Conservation (phyloP, 2,113 vertebrate species). For the Miniopterus natalensis region DNA sequence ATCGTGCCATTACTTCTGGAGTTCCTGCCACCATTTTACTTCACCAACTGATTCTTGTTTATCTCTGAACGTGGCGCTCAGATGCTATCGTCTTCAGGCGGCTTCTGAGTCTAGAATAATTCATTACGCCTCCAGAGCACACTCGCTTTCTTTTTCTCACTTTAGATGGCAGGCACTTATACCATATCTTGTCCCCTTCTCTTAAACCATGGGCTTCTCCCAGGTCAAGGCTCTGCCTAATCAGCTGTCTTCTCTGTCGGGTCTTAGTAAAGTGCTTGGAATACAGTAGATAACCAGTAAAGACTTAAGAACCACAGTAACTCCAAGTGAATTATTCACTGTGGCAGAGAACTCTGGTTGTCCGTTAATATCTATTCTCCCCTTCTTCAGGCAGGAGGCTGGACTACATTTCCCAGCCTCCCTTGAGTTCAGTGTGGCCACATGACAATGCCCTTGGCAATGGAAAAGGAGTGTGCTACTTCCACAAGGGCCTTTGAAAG, state of each 20-base stretch:
- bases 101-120: neutral
- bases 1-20: neutral
- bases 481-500: neutral
- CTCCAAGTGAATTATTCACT: neutral
- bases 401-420: constrained; percentile 10
- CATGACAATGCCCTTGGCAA: neutral
- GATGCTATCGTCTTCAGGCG: neutral
- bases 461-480: neutral
- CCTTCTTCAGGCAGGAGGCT: neutral
- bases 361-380: neutral
- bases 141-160: neutral
- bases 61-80: neutral
- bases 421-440: neutral
- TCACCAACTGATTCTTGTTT: neutral
- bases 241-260: neutral
- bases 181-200: neutral
- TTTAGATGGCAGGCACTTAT: neutral
- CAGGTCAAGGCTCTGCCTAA: neutral
- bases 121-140: neutral
- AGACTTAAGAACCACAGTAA: neutral
- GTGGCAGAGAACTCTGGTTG: neutral
- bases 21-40: neutral
- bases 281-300: neutral
- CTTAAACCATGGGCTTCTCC: neutral
- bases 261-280: neutral